A percentile compares a stretch with the other conserved stretches of the same genome.
phyloP scores from a whole-genome alignment of 2,888 invertebrate genomes.

The Pilophorus perplexus region DNA sequence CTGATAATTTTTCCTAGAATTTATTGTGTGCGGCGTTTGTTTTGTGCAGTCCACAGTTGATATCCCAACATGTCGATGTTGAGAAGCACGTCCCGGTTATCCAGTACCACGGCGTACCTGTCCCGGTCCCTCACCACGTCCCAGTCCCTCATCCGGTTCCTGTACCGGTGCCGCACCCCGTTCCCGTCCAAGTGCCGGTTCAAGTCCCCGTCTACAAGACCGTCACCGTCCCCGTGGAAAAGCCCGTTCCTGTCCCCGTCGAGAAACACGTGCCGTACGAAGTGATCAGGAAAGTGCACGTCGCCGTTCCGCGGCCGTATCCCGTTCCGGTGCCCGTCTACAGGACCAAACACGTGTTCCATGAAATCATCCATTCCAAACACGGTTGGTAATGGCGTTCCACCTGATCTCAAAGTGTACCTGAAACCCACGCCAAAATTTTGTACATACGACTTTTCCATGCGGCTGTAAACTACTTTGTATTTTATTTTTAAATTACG shows the following conservation, averaged over 20 bases:
- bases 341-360: slow-evolving; percentile 49
- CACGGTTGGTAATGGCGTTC: slow-evolving; percentile 27
- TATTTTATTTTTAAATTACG: neutral
- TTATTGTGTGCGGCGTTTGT: neutral
- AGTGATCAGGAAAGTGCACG: slow-evolving; percentile 49
- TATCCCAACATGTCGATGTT: slow-evolving; percentile 38
- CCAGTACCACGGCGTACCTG: slow-evolving; percentile 30
- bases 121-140: slow-evolving; percentile 41
- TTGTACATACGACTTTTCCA: neutral
- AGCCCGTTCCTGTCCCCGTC: slow-evolving; percentile 49
- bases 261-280: slow-evolving; percentile 48
- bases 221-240: slow-evolving; percentile 49
- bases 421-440: slow-evolving; percentile 22
- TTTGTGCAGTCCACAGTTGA: slow-evolving; percentile 36
- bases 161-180: slow-evolving; percentile 49
- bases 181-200: slow-evolving; percentile 49
- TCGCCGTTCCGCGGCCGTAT: slow-evolving; percentile 49
- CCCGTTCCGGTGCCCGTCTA: slow-evolving; percentile 49
- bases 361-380: slow-evolving; percentile 44
- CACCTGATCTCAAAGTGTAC: slow-evolving; percentile 14
- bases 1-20: neutral
- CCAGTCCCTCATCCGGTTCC: slow-evolving; percentile 40
- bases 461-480: neutral
- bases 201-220: slow-evolving; percentile 48
- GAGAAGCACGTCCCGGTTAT: slow-evolving; percentile 35